Conservation (phyloP, 2,113 vertebrate species). For the Rhagologus leucostigma region DNA sequence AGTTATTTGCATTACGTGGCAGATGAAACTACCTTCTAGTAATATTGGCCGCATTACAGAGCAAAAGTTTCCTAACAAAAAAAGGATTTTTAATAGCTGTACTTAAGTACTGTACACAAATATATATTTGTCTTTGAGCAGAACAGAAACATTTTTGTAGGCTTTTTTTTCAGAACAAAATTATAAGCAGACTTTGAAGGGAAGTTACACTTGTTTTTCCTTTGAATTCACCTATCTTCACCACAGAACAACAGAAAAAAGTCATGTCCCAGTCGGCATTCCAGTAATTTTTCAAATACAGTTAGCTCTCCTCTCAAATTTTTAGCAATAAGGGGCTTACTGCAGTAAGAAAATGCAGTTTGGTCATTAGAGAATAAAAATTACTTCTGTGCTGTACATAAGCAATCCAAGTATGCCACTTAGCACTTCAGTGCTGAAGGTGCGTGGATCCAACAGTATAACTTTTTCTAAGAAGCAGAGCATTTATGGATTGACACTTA, state of each 20-base stretch:
- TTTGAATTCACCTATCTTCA: neutral
- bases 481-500: neutral
- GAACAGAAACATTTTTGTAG: neutral
- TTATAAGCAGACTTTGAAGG: neutral
- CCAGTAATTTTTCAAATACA: neutral
- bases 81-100: neutral
- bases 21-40: neutral
- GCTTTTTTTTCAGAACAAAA: neutral
- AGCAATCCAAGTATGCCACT: neutral
- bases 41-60: neutral
- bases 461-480: neutral
- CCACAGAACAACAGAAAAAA: neutral
- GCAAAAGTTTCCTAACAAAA: neutral
- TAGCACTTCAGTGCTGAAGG: neutral
- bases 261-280: neutral
- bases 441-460: neutral
- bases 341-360: neutral
- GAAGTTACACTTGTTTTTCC: neutral
- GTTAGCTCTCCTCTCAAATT: neutral
- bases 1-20: accelerated
- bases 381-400: neutral
- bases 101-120: neutral
- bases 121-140: neutral
- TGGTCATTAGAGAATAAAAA: neutral
- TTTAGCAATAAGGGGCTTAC: neutral